phyloP scores from a whole-genome alignment of 2,888 invertebrate genomes.

The Lydus trimaculatus region DNA sequence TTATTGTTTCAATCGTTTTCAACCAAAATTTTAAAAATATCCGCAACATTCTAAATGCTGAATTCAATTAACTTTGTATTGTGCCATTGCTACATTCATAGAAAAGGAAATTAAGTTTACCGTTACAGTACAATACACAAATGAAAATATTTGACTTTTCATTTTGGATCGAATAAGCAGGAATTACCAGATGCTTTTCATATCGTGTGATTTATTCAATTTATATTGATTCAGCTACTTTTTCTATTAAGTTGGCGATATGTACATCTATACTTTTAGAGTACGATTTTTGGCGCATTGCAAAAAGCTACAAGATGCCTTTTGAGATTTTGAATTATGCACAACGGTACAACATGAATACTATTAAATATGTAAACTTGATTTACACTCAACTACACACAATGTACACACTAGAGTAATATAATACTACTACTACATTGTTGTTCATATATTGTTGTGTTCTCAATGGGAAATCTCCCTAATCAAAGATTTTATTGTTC shows the following conservation, averaged over 20 bases:
- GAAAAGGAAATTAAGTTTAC: neutral
- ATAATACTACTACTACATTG: conserved; percentile 26
- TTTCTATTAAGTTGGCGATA: neutral
- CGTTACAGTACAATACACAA: too few relatives aligned
- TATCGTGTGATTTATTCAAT: too few relatives aligned
- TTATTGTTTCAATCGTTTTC: neutral
- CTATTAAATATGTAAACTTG: conserved; percentile 47
- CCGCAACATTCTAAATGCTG: neutral
- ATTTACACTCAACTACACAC: conserved; percentile 42
- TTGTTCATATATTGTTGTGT: neutral
- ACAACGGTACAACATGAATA: conserved; percentile 37
- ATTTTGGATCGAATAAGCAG: too few relatives aligned
- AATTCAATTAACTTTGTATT: neutral
- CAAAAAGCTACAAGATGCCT: neutral
- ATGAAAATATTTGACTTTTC: too few relatives aligned
- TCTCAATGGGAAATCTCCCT: neutral
- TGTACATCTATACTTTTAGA: neutral
- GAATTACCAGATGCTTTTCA: too few relatives aligned
- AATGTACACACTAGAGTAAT: conserved; percentile 33
- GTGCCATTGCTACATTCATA: neutral
- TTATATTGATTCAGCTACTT: too few relatives aligned
- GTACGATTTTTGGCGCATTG: neutral
- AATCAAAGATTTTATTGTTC: conserved; percentile 7
- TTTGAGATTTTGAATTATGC: conserved; percentile 38
- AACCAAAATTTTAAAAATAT: neutral